phyloP scores from a whole-genome alignment of 2,797 vertebrate genomes.

The Arnoldichthys spilopterus region DNA sequence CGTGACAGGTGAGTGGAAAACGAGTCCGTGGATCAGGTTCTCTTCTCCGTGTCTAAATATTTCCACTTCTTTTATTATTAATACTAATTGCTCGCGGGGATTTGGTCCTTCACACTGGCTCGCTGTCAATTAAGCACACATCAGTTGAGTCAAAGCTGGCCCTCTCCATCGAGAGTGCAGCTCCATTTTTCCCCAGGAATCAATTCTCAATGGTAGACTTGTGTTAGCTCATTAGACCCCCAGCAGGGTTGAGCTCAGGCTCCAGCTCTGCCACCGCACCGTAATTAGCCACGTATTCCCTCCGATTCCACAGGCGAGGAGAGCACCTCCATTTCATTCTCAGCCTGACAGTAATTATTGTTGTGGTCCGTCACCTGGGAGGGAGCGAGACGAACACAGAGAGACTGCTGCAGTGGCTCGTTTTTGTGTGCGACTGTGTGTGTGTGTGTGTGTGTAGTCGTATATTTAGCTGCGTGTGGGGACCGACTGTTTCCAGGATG shows the following conservation, averaged over 20 bases:
- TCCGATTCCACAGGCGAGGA: constrained; percentile 57
- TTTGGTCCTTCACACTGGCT: constrained; percentile 65
- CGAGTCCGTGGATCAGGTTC: constrained; percentile 58
- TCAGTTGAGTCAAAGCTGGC: constrained; percentile 77
- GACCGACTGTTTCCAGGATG: background rate
- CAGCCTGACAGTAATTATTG: constrained; percentile 77
- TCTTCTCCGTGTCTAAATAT: constrained; percentile 65
- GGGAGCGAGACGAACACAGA: constrained; percentile 61
- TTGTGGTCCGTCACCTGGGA: constrained; percentile 75
- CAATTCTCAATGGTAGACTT: constrained; percentile 80
- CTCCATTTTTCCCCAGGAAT: constrained; percentile 65
- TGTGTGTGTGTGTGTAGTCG: background rate
- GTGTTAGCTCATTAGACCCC: constrained; percentile 82
- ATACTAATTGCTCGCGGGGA: constrained; percentile 70
- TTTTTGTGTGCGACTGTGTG: background rate
- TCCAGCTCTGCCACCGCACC: constrained; percentile 73
- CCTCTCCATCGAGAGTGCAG: constrained; percentile 59
- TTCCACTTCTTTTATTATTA: constrained; percentile 72
- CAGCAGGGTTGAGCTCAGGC: constrained; percentile 61
- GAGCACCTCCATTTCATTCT: constrained; percentile 70
- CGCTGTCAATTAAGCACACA: constrained; percentile 79
- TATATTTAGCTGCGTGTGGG: constrained; percentile 19
- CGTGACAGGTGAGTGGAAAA: constrained; percentile 64
- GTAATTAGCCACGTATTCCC: constrained; percentile 77
- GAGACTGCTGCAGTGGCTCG: constrained; percentile 22